phyloP scores from a whole-genome alignment of 2,113 vertebrate genomes.

The Corythoichthys intestinalis region DNA sequence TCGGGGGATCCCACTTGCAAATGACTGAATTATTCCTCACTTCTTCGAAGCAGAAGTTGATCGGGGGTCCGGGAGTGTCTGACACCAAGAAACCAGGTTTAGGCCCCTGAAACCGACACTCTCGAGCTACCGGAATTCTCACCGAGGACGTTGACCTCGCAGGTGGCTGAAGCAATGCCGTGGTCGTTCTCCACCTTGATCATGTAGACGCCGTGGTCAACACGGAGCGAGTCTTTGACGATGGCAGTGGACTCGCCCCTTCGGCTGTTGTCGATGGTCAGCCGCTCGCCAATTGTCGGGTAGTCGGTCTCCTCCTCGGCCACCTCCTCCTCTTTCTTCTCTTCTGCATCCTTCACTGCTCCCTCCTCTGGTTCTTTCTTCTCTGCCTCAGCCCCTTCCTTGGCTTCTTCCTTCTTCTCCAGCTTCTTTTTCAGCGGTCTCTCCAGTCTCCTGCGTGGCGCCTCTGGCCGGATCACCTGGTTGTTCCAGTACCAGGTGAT shows the following conservation, averaged over 20 bases:
- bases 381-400: constrained; percentile 58
- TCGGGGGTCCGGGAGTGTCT: constrained; percentile 89
- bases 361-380: constrained; percentile 7
- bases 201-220: constrained; percentile 86
- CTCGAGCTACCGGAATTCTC: constrained; percentile 25
- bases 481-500: constrained; percentile 92
- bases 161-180: constrained; percentile 84
- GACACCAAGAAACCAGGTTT: not conserved
- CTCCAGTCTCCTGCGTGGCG: constrained; percentile 82
- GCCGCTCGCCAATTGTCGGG: constrained; percentile 83
- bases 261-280: constrained; percentile 79
- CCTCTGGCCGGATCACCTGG: constrained; percentile 79
- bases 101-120: not conserved
- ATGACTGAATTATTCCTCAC: constrained; percentile 86
- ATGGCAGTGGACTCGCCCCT: constrained; percentile 80
- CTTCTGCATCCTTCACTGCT: constrained; percentile 15
- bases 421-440: constrained; percentile 77
- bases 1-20: constrained; percentile 93
- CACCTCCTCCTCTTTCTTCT: constrained; percentile 21
- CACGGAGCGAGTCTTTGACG: constrained; percentile 81
- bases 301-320: constrained; percentile 77
- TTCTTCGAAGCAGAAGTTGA: constrained; percentile 91
- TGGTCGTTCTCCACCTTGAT: constrained; percentile 95
- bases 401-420: constrained; percentile 62
- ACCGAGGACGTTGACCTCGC: constrained; percentile 91